Base-by-base conservation (phyloP, 2,888 invertebrate species). In the Acleris literana region DNA sequence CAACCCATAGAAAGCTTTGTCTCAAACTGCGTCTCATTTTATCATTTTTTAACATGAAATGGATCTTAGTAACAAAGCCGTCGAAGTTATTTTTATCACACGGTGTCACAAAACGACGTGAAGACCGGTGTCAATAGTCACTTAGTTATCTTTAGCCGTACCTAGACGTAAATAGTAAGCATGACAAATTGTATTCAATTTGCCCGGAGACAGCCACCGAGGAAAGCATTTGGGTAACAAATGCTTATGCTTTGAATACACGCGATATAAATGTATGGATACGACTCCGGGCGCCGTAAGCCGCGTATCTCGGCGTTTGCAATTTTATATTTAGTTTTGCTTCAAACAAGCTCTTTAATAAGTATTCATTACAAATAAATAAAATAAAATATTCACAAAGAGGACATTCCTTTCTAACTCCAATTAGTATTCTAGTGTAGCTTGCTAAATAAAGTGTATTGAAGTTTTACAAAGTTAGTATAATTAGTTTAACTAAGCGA, bases 161-260 rank as follows among this genome's bases (percentile, higher is more conserved):
- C 66, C 66, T 66, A 66, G 66, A 62, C 57, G 66, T 62, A 62
- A 66, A 66, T 66, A 64, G 63, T 64, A 66, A 66, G 84, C 84
- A 88, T 91, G 90, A 91, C 86, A 86, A 87, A 92, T 92, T 81
- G 87, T 85, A 87, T 90, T 86, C 90, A 88, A 90, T 91, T 90
- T 91, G 85, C 82, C 81, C 82, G 80, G 83, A 85, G 92, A 91
- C 91, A 90, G 84, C 81, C 81, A 77, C 83, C 82, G 82, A 86
- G 86, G 86, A 86, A 75, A 87, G 87, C 89, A 88, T 90, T 88
- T 88, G 78, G 85, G 84, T 89, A 85, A 90, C 86, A 88, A 90
- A 89, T 90, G 85, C 82, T 88, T 84, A 87, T 85, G 86, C 83
- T 87, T 81, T 80, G 80, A 81, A 84, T 85, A 86, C 90, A 90